Evolutionary conservation across 2,888 invertebrate species (phyloP).

Genomic region (Drosophila quinaria): DNA sequence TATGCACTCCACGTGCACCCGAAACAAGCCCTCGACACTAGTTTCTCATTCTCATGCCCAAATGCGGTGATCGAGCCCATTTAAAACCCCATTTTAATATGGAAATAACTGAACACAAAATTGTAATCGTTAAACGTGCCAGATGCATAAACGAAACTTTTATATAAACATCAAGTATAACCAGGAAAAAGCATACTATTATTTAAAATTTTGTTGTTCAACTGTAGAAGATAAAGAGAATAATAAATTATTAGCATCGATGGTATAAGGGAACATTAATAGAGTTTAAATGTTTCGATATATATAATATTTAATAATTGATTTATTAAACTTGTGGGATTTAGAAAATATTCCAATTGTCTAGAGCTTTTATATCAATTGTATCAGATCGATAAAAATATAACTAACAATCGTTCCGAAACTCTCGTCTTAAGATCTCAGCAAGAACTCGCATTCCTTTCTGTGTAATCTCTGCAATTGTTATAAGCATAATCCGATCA

Average conservation of each 20-base stretch:
- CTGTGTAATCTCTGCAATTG: slow-evolving; percentile 4
- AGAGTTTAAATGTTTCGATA: too few species aligned
- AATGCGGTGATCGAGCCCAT: slow-evolving; percentile 37
- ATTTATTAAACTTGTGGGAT: too few species aligned
- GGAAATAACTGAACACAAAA: slow-evolving; percentile 20
- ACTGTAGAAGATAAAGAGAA: neutral
- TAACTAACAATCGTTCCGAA: slow-evolving; percentile 5
- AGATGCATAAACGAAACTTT: slow-evolving; percentile 7
- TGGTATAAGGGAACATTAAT: too few species aligned
- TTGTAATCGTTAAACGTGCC: slow-evolving; percentile 36
- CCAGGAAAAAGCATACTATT: slow-evolving; percentile 2
- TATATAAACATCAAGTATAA: neutral
- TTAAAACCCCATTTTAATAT: slow-evolving; percentile 39
- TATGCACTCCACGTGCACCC: slow-evolving; percentile 67
- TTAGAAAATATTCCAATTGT: too few species aligned
- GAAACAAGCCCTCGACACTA: slow-evolving; percentile 53
- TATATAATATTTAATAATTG: too few species aligned
- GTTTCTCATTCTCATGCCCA: slow-evolving; percentile 25
- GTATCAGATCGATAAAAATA: neutral
- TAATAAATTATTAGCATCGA: neutral
- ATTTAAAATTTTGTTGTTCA: neutral
- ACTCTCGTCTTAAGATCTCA: slow-evolving; percentile 7
- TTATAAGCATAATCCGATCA: slow-evolving; percentile 15
- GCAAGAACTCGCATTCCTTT: slow-evolving; percentile 1
- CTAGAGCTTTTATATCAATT: too few species aligned